Evolutionary conservation across 2,113 vertebrate species (phyloP), one percentile per base, ranked within the genome.

Genomic region (Tauraco erythrolophus): DNA sequence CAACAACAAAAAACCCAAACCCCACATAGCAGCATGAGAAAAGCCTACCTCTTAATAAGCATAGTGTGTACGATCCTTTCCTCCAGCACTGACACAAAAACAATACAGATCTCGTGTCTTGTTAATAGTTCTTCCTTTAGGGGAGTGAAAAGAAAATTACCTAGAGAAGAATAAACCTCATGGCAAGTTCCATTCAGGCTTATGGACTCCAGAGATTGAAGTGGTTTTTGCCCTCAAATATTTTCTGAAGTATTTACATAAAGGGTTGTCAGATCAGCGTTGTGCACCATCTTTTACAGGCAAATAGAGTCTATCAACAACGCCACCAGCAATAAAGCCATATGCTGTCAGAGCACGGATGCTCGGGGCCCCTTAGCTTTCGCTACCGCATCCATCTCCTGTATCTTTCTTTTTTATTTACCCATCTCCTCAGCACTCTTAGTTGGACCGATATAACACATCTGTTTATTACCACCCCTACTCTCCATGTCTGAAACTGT

Each of bases 121-220:
- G 35, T 71, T 97, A 95, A 96, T 86, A 84, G 78, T 70, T 93
- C 50, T 92, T 62, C 82, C 94, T 94, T 92, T 19, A 92, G 94
- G 95, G 89, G 65, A 80, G 17, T 9, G 53, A 57, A 89, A n/a
- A 84, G 64, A 84, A 81, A 96, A 95, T 97, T 37, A 91, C 68
- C 35, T 65, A 89, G 65, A 92, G 77, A 76, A 78, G 80, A 92
- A 94, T 9, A 65, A 96, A 39, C n/a, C 82, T 58, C 3, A 17
- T 76, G 85, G 96, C 94, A 88, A 97, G 24, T 72, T 96, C 70
- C 85, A 83, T 89, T 91, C 92, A 71, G 89, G 30, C 60, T 92
- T 84, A 46, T 62, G 86, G 89, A 92, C 81, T 70, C 31, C 0
- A 2, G 62, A 91, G 88, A 91, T 61, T 72, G 93, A 96, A 89